Evolutionary conservation across 2,888 invertebrate species (phyloP).

Genomic region (Tipula helvola): DNA sequence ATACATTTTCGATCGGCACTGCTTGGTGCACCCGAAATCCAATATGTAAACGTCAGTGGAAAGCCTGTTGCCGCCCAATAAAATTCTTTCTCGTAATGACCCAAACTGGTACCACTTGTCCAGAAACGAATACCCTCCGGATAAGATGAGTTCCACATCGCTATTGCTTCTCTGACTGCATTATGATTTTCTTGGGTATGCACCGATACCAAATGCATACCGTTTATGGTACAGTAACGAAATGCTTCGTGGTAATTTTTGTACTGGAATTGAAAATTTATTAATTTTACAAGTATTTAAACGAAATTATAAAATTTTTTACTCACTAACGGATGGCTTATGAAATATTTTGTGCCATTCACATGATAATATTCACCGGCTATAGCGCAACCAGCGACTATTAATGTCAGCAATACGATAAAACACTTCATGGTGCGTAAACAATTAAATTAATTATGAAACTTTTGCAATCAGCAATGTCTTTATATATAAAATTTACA

Average conservation of each 20-base stretch:
- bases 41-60: background rate
- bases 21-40: background rate
- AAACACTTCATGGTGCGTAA: background rate
- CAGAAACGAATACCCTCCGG: background rate
- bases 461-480: background rate
- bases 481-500: background rate
- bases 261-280: background rate
- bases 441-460: background rate
- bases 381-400: background rate
- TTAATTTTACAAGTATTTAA: no score
- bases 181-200: background rate
- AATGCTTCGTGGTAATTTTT: background rate
- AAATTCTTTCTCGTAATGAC: background rate
- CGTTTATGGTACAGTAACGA: background rate
- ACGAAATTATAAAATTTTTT: background rate
- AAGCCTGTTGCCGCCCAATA: background rate
- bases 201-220: background rate
- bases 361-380: background rate
- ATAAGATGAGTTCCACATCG: no score
- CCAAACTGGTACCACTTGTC: background rate
- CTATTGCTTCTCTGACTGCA: no score
- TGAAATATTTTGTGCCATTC: background rate
- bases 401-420: background rate
- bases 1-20: background rate
- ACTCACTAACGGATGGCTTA: background rate